Evolutionary conservation across 2,888 invertebrate species (phyloP).

Genomic region (Eugnorisma glareosa): DNA sequence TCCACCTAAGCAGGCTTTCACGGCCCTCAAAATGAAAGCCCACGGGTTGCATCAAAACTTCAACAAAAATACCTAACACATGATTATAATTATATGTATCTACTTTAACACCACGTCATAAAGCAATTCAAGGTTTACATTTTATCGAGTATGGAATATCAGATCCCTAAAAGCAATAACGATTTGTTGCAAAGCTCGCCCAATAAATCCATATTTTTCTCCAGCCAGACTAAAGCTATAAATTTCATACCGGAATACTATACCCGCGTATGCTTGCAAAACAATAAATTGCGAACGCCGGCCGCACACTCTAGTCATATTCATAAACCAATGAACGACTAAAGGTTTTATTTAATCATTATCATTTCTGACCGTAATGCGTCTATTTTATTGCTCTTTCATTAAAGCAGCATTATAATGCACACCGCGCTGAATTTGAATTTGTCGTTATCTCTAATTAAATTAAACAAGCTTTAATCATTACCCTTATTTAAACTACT

Average conservation of each 20-base stretch:
- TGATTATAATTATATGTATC: background rate
- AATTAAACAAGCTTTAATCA: conserved; percentile 13
- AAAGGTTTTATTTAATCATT: conserved; percentile 75
- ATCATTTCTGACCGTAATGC: conserved; percentile 43
- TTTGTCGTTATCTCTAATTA: conserved; percentile 35
- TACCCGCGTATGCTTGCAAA: conserved; percentile 82
- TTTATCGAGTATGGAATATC: conserved; percentile 65
- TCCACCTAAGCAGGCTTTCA: background rate
- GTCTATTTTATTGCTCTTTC: conserved; percentile 49
- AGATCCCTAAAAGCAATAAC: conserved; percentile 76
- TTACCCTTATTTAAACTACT: background rate
- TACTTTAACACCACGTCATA: conserved; percentile 28
- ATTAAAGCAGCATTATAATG: conserved; percentile 33
- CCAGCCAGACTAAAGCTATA: conserved; percentile 81
- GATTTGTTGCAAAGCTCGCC: conserved; percentile 78
- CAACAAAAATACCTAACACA: background rate
- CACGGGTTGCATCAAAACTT: background rate
- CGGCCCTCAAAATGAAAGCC: background rate
- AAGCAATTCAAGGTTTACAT: conserved; percentile 51
- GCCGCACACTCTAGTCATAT: conserved; percentile 76
- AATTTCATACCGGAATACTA: conserved; percentile 81
- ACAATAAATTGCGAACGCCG: conserved; percentile 85
- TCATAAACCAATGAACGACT: conserved; percentile 73
- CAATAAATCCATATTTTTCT: conserved; percentile 86
- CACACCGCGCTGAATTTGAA: conserved; percentile 22